Evolutionary conservation across 35 echinoderm and acorn worm genomes (phyloP).

Genomic region (Amphiura filiformis): DNA sequence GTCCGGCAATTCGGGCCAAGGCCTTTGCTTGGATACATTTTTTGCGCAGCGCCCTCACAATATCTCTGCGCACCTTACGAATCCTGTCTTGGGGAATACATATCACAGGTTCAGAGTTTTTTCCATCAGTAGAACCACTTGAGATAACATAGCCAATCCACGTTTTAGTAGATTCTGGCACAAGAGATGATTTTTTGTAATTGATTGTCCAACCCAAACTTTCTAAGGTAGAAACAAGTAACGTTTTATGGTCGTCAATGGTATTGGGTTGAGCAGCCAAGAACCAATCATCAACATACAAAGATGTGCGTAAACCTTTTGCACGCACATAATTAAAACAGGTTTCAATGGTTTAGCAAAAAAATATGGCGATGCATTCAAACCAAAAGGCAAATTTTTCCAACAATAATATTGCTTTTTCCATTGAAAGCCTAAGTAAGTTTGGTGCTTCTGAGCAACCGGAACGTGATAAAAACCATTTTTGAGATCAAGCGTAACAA

Average conservation of each 20-base stretch:
- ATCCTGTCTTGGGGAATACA: background rate
- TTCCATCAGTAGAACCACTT: background rate
- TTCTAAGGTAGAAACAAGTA: slow-evolving; percentile 6
- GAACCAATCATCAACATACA: slow-evolving; percentile 31
- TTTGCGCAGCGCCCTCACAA: background rate
- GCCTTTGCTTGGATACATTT: background rate
- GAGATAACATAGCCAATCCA: background rate
- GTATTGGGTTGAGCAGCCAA: slow-evolving; percentile 4
- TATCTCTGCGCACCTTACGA: background rate
- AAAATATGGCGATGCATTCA: slow-evolving; percentile 24
- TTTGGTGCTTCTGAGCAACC: background rate
- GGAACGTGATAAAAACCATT: background rate
- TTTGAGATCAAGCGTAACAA: background rate
- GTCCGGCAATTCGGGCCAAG: slow-evolving; percentile 49
- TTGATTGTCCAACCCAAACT: background rate
- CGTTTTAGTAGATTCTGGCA: background rate
- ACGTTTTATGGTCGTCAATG: background rate
- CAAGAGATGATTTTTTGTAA: background rate
- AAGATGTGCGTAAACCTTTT: background rate
- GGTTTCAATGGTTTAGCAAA: background rate
- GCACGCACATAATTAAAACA: slow-evolving; percentile 4
- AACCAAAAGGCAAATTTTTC: slow-evolving; percentile 13
- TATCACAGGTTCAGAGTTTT: background rate
- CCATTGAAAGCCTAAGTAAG: slow-evolving; percentile 5
- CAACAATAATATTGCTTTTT: slow-evolving; percentile 5